A percentile compares a stretch with the other conserved stretches of the same genome.
phyloP scores from a whole-genome alignment of 1,140 invertebrate species.

The Spodoptera litura region DNA sequence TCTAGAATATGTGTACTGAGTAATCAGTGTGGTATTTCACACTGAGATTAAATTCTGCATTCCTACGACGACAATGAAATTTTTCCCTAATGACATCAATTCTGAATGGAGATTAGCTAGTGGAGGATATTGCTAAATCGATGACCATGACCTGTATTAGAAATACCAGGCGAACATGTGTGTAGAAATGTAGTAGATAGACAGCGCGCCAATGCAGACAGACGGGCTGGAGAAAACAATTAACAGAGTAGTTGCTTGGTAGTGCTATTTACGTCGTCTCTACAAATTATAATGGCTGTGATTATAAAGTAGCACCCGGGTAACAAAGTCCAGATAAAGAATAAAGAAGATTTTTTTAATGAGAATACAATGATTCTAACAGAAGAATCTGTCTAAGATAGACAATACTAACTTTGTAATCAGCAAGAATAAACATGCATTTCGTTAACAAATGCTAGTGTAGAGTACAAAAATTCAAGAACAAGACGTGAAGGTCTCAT shows the following conservation, averaged over 20 bases:
- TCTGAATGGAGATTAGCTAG: conserved; percentile 14
- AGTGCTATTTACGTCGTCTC: conserved; percentile 13
- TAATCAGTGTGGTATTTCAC: conserved; percentile 47
- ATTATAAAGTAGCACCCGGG: background rate
- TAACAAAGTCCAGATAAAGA: conserved; percentile 28
- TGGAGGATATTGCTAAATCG: conserved; percentile 1
- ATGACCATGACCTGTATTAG: conserved; percentile 17
- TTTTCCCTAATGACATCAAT: conserved; percentile 44
- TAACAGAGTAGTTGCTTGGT: background rate
- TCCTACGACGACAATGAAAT: conserved; percentile 29
- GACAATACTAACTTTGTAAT: too few relatives aligned
- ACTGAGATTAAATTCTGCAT: conserved; percentile 44
- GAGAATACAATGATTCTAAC: too few relatives aligned
- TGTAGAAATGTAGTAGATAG: background rate
- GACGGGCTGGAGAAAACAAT: conserved; percentile 7
- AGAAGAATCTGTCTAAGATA: too few relatives aligned
- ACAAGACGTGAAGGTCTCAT: background rate
- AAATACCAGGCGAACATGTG: conserved; percentile 1
- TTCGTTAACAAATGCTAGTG: too few relatives aligned
- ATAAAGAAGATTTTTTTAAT: conserved; percentile 36
- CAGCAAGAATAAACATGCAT: too few relatives aligned
- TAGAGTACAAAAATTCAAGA: background rate
- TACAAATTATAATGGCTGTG: background rate
- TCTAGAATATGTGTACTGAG: conserved; percentile 43
- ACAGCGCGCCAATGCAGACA: background rate